Conservation (phyloP, 1,140 invertebrate species). For the Panulirus ornatus region DNA sequence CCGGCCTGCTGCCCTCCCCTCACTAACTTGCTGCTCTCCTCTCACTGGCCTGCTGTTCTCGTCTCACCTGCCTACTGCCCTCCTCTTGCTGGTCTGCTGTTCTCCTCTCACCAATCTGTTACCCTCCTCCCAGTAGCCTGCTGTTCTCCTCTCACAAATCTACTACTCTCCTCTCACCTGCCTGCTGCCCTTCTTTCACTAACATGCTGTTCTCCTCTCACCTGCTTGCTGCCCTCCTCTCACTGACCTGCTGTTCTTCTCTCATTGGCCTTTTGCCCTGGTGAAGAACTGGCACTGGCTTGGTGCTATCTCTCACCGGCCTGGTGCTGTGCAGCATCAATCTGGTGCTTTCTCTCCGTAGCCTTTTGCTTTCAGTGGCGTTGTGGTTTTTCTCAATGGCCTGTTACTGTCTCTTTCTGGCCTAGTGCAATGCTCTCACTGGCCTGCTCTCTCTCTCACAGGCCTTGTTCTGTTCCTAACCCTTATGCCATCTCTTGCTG, state of each 20-base stretch:
- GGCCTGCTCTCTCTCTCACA: too few relatives aligned
- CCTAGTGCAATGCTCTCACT: not conserved
- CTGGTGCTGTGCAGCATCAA: not conserved
- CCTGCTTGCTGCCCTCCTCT: not conserved
- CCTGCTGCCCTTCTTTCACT: not conserved
- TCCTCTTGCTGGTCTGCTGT: too few relatives aligned
- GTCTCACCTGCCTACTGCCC: not conserved
- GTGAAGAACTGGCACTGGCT: too few relatives aligned
- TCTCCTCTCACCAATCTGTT: not conserved
- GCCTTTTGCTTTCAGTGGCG: not conserved
- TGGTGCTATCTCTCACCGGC: not conserved
- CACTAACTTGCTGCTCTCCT: not conserved
- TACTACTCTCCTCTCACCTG: not conserved
- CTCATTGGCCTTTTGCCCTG: too few relatives aligned
- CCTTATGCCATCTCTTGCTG: too few relatives aligned
- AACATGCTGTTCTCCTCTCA: not conserved
- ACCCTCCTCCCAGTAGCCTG: not conserved
- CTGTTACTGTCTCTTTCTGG: not conserved
- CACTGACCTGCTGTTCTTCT: not conserved
- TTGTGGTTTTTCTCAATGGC: too few relatives aligned
- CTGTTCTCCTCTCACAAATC: not conserved
- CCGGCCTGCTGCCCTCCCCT: not conserved
- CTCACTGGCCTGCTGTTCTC: too few relatives aligned
- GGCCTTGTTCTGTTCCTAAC: too few relatives aligned
- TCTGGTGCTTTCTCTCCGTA: not conserved